Base-by-base conservation (phyloP, 2,888 invertebrate genomes). In the Sthenelais limicola region DNA sequence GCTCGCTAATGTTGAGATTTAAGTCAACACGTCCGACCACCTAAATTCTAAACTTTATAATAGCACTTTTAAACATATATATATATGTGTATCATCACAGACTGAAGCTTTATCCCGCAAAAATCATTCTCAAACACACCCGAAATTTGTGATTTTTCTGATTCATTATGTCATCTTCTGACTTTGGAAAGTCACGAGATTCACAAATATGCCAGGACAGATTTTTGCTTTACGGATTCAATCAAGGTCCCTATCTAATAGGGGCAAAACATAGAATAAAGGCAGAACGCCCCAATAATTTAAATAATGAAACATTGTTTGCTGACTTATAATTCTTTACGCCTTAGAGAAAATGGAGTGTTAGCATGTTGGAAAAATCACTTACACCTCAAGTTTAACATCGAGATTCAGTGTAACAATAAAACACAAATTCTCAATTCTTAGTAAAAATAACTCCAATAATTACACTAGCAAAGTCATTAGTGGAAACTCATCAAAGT, bases 61-160 rank as follows among this genome's bases (percentile, higher is more conserved):
- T 62, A 62, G 38, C 62, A 62, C 38, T 62, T 38, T 62, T 38
- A 62, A 62, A 62, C 62, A 62, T 62, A 62, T 43, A 62, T 62
- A 35, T 38, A 62, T 62, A 26, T 24, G n/a, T 38, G 35, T n/a
- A n/a, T n/a, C n/a, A 62, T 62, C 62, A 62, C 62, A 62, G 62
- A 62, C 62, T n/a, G 62, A 43, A 43, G 24, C 35, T n/a, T 62
- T 43, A 35, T 26, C 35, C 24, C 38, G 62, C 62, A 62, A 62
- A 62, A 62, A 62, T 62, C 62, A n/a, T n/a, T n/a, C n/a, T n/a
- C n/a, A n/a, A n/a, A n/a, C n/a, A n/a, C n/a, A n/a, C n/a, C n/a
- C n/a, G n/a, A n/a, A n/a, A n/a, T n/a, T n/a, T n/a, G n/a, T n/a
- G n/a, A n/a, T n/a, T n/a, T n/a, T n/a, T n/a, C n/a, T n/a, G n/a